phyloP scores from a whole-genome alignment of 1,140 invertebrate species.

The Mizuhopecten yessoensis region DNA sequence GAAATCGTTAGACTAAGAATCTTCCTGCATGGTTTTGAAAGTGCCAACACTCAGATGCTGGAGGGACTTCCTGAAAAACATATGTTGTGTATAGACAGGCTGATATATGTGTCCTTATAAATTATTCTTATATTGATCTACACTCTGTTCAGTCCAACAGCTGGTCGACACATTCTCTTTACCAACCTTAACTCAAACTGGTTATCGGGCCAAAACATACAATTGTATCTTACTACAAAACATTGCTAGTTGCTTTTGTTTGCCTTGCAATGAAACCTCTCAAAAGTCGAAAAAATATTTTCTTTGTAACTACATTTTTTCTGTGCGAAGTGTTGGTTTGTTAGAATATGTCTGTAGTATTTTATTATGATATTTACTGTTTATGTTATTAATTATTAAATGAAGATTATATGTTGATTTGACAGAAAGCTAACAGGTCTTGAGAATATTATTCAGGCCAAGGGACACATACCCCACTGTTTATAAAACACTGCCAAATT shows the following conservation, averaged over 20 bases:
- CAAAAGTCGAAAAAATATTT: too few species aligned
- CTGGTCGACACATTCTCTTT: neutral
- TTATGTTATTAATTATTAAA: too few species aligned
- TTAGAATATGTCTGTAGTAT: too few species aligned
- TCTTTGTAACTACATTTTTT: too few species aligned
- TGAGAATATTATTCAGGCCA: too few species aligned
- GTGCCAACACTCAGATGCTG: neutral
- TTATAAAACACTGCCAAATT: neutral
- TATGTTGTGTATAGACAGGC: neutral
- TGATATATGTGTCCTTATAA: neutral
- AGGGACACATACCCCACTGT: too few species aligned
- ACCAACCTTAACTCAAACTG: neutral
- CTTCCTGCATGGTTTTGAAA: neutral
- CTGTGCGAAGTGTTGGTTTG: too few species aligned
- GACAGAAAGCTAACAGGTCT: too few species aligned
- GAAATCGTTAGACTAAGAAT: neutral
- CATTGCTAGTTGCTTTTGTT: too few species aligned
- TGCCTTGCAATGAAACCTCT: too few species aligned
- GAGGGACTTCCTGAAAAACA: neutral
- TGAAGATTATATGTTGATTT: too few species aligned
- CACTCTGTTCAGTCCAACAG: neutral
- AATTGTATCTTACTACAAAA: neutral
- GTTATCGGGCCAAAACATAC: neutral
- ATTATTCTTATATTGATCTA: conserved; percentile 7
- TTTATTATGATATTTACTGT: too few species aligned